Base-by-base conservation (phyloP, 2,888 invertebrate genomes). In the Leucoptera coffeella region DNA sequence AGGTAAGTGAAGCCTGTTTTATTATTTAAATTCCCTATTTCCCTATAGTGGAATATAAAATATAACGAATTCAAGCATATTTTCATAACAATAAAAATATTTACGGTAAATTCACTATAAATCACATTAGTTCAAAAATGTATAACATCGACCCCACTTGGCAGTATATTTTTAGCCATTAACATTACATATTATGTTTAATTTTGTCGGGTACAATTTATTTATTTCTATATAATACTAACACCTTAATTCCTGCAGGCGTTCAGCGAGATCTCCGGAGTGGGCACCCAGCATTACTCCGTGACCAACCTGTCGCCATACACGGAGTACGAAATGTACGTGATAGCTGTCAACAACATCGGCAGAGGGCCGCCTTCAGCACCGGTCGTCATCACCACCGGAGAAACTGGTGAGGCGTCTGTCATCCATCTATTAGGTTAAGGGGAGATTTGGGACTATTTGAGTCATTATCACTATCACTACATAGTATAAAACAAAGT, bases 251-350 rank as follows among this genome's bases (percentile, higher is more conserved):
- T 6, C 15, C 11, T n/a, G 20, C 79, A 89, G 74, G 89, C 91
- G 23, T 93, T 83, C 71, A 85, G 87, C 44, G 93, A 94, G 61
- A 91, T 93, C 47, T 88, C 88, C 32, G 92, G 93, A 30, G 90
- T 94, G 43, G 89, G 89, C 45, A 88, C 91, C 23, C 88, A 87
- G 76, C 91, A 89, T 64, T 92, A 93, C 62, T 86, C 88, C 21
- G 88, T 96, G 28, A 80, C 89, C 29, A 85, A 82, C 39, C 75
- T 95, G 32, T 89, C 90, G 35, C 93, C 96, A 1, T 94, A 91
- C 64, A 94, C 94, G 4, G 90, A 90, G 55, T 97, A 97, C 64
- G 93, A 95, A 61, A 89, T 97, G 76, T 88, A 85, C 55, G 92
- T 97, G 38, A 86, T 92, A 40, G 95, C 94, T 13, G 91, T 91